Evolutionary conservation across 2,797 vertebrate genomes (phyloP).

Genomic region (Arnoldichthys spilopterus): DNA sequence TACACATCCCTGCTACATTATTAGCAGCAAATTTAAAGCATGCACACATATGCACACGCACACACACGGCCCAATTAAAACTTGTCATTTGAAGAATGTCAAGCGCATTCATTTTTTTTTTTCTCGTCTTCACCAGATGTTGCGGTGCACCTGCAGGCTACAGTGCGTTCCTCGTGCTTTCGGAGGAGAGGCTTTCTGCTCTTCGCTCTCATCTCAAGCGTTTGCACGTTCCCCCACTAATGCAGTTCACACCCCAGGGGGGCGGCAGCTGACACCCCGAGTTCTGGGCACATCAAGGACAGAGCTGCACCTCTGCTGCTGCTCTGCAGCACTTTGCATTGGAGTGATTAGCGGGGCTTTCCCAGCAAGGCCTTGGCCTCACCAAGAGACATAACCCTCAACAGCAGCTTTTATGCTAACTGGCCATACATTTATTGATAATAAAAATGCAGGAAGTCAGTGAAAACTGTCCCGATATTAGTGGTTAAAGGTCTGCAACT

Average conservation of each 20-base stretch:
- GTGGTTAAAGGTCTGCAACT: no score
- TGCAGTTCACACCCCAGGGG: constrained; percentile 77
- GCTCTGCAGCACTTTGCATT: constrained; percentile 62
- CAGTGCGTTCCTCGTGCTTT: constrained; percentile 53
- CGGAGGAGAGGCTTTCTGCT: constrained; percentile 74
- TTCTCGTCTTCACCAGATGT: constrained; percentile 87
- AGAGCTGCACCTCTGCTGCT: constrained; percentile 52
- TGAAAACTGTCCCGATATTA: no score
- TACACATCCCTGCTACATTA: constrained; percentile 12
- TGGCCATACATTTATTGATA: no score
- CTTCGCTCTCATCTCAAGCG: constrained; percentile 84
- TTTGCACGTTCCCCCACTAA: constrained; percentile 65
- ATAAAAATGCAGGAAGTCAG: no score
- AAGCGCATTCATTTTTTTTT: constrained; percentile 84
- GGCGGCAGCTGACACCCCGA: constrained; percentile 78
- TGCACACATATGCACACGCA: constrained; percentile 32
- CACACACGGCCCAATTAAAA: constrained; percentile 81
- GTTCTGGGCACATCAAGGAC: constrained; percentile 55
- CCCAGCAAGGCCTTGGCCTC: not conserved
- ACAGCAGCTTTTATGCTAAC: not conserved
- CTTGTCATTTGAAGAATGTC: constrained; percentile 88
- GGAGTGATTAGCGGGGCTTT: constrained; percentile 62
- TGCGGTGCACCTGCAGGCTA: constrained; percentile 85
- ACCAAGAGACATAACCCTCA: not conserved
- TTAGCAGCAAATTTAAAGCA: constrained; percentile 25